A percentile compares a stretch with the other conserved stretches of the same genome.
Conservation (phyloP, 2,888 invertebrate genomes). For the Calameuta idolon region DNA sequence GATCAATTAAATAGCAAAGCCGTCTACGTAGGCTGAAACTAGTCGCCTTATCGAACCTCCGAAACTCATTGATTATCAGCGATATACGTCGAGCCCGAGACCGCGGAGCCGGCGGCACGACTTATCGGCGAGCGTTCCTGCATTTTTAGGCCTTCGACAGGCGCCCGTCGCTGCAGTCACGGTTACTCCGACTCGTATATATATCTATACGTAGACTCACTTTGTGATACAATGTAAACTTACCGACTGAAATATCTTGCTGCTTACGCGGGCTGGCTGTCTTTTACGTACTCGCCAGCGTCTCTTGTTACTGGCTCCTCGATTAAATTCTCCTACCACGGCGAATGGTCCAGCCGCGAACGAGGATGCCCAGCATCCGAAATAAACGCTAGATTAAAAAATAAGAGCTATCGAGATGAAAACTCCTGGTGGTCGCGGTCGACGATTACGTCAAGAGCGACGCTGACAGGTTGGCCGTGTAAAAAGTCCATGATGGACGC, state of each 20-base stretch:
- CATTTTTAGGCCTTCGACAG: background rate
- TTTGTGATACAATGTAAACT: background rate
- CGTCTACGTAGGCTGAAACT: background rate
- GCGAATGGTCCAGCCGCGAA: background rate
- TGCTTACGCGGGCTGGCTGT: background rate
- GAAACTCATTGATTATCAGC: background rate
- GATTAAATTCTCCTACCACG: background rate
- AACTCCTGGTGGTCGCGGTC: background rate
- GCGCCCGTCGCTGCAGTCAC: background rate
- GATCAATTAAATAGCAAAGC: background rate
- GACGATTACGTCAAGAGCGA: background rate
- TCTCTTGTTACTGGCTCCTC: background rate
- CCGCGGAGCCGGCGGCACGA: background rate
- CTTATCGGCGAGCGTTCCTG: background rate
- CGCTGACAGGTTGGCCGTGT: background rate
- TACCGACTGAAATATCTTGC: background rate
- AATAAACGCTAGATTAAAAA: background rate
- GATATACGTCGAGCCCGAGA: background rate
- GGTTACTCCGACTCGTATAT: background rate
- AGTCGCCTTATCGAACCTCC: background rate
- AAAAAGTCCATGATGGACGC: background rate
- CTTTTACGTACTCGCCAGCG: background rate
- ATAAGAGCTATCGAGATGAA: background rate
- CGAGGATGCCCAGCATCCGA: background rate
- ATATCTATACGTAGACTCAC: background rate